Conservation (phyloP, 2,888 invertebrate genomes). For the Sinelater perroti region DNA sequence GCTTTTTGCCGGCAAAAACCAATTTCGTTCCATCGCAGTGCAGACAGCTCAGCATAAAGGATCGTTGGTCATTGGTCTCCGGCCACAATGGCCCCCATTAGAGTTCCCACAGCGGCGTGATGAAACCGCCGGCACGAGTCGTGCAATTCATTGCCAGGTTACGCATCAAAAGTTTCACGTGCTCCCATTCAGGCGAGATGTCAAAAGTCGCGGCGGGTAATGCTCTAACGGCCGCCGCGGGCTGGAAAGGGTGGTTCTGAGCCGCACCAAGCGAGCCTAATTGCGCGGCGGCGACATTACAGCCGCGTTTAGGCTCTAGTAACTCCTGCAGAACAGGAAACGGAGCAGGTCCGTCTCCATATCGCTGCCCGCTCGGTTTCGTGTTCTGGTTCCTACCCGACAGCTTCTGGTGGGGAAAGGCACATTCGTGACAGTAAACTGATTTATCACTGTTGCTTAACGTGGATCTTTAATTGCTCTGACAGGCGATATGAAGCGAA, state of each 20-base stretch:
- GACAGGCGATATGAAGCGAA: too few species aligned
- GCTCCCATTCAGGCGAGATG: slow-evolving; percentile 26
- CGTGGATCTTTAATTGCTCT: too few species aligned
- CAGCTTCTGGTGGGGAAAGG: too few species aligned
- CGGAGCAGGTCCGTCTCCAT: not conserved
- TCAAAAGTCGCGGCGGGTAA: slow-evolving; percentile 1
- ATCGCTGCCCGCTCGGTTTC: slow-evolving; percentile 1
- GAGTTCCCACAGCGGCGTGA: not conserved
- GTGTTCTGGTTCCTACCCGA: too few species aligned
- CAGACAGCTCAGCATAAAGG: too few species aligned
- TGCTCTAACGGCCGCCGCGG: not conserved
- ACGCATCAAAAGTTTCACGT: slow-evolving; percentile 23
- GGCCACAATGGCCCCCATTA: slow-evolving; percentile 2
- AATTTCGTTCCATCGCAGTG: too few species aligned
- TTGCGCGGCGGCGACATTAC: slow-evolving; percentile 18
- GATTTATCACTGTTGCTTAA: too few species aligned
- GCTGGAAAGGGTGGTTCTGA: slow-evolving; percentile 18
- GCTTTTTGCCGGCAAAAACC: too few species aligned
- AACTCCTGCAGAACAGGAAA: slow-evolving; percentile 26
- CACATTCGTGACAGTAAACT: too few species aligned
- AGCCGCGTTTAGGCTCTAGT: slow-evolving; percentile 31
- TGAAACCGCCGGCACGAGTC: slow-evolving; percentile 13
- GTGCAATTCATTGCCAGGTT: slow-evolving; percentile 8
- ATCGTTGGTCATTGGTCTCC: slow-evolving; percentile 1
- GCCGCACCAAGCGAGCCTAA: slow-evolving; percentile 19